Conservation (phyloP, 2,113 vertebrate genomes). For the Apaloderma vittatum region DNA sequence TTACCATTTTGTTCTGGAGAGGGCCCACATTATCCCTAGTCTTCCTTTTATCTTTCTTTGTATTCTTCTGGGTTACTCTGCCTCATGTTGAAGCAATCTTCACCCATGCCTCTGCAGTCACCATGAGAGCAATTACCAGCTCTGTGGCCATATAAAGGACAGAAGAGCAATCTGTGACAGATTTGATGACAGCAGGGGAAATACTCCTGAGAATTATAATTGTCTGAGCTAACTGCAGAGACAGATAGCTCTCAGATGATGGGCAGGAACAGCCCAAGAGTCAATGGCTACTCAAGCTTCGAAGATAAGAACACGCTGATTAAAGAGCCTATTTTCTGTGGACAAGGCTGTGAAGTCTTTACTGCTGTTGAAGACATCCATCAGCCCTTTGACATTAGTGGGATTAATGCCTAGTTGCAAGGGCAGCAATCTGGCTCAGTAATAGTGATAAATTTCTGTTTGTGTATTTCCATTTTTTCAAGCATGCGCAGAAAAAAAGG, state of each 20-base stretch:
- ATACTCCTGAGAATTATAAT: neutral
- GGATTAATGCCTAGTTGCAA: neutral
- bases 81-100: neutral
- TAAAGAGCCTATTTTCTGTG: slow-evolving; percentile 36
- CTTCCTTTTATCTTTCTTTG: neutral
- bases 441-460: neutral
- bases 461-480: neutral
- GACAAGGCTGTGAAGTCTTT: slow-evolving; percentile 18
- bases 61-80: neutral
- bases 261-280: neutral
- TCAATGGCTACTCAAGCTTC: slow-evolving; percentile 14
- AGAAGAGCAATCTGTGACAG: neutral
- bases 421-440: neutral
- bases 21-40: no score
- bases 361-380: slow-evolving; percentile 18
- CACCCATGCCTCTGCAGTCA: neutral
- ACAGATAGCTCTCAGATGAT: neutral
- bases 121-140: neutral
- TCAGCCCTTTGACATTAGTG: neutral
- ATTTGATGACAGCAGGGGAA: slow-evolving; percentile 52
- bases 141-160: neutral
- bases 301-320: slow-evolving; percentile 45
- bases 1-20: no score
- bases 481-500: neutral
- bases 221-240: neutral